Evolutionary conservation across 2,888 invertebrate species (phyloP), one percentile per base, ranked within the genome.

Genomic region (Epistrophella euchroma): DNA sequence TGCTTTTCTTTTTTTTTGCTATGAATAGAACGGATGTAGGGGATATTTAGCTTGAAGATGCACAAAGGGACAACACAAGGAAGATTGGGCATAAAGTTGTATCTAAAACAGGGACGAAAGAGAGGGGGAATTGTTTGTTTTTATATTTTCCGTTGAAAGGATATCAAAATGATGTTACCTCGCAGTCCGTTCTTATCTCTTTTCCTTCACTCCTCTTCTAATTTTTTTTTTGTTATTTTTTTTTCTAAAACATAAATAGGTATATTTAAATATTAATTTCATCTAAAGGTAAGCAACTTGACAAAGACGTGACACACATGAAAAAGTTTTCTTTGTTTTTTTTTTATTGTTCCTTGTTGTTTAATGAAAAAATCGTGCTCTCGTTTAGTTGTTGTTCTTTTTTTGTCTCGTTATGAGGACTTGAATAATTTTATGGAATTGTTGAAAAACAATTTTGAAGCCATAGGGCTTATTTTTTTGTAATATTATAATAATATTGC

Each of bases 211-310:
- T 1, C 13, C 35, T 35, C 13, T 37, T 77, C 70, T 55, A 17
- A 50, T 64, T 11, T 10, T 13, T 7, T 15, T 25, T 60, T 15
- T 40, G 6, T 64, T 55, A 58, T 64, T 74, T 74, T 55, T 75
- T 64, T 47, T 11, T 45, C 4, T 45, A 10, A 62, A 73, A 71
- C 43, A 35, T 70, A 37, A 43, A 62, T 37, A 68, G 50, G 37
- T 37, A 25, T 52, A 85, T 80, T 85, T 68, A 85, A 85, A 80
- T 80, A 80, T 85, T 80, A 80, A 85, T 75, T 76, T 32, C n/a
- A 72, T 47, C 43, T 75, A 52, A 64, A 50, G 58, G 52, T 66
- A 64, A 68, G 68, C 52, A 68, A 37, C 47, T 28, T 40, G 37
- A 40, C 50, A 55, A 40, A 35, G 40, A 66, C 64, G 72, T 80